Base-by-base conservation (phyloP, 35 echinoderm and acorn worm species). In the Hemicentrotus pulcherrimus region DNA sequence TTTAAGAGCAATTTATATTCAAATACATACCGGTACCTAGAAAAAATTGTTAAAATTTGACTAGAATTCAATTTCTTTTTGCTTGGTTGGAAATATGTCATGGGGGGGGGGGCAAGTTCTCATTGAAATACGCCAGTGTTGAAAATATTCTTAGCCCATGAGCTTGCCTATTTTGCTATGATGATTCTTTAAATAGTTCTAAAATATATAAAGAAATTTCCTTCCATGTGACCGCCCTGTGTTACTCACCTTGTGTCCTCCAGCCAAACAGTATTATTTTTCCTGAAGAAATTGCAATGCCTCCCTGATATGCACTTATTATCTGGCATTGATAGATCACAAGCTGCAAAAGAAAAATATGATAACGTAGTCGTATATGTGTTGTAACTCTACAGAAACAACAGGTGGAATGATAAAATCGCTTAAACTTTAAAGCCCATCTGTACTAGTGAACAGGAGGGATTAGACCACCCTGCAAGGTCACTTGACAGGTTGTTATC, bases 251-350 rank as follows among this genome's bases (percentile, higher is more conserved):
- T 95, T 46, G 95, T 95, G 41, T 95, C 95, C 86, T 92, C 91
- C 41, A 95, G 48, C 22, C 88, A 92, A 1, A 92, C 41, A 18
- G 88, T 61, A 31, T 91, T 71, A 24, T 92, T 93, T 47, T 18
- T 46, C 31, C 91, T 95, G 41, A 14, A 32, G 4, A 95, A 31
- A 32, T 46, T 60, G 91, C 95, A 95, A 47, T 95, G 95, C 33
- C 58, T 89, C 7, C 95, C 95, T 2, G 95, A 95, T 92, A 95
- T 92, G 47, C 92, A 61, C 33, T 95, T 95, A 60, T 95, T 95
- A 55, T 91, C 55, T 16, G 95, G 95, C 86, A 95, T 52, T 31
- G 87, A 91, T 19, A 95, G 95, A 22, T 95, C 88, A 91, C 95
- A 95, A 32, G 31, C 95, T 95, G 35, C 14, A 22, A 30, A 6